These are phyloP conservation scores for Sisor rabdophorus DNA, from an alignment of 2,113 vertebrate genomes.

Conservation along the genomic window DNA sequence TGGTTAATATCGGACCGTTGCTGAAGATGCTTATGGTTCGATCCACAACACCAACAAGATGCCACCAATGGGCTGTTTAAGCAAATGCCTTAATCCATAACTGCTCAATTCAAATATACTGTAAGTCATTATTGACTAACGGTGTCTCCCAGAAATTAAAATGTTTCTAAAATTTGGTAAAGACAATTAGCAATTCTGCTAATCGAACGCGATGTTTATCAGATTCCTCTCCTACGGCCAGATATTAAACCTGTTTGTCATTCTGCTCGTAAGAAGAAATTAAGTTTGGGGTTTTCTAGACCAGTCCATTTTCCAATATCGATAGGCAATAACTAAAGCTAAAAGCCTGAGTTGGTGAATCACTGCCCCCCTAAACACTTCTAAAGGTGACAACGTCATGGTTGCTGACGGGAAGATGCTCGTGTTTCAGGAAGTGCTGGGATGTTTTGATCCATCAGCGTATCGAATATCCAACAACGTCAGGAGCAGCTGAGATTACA, in stretches of 20 bases:
- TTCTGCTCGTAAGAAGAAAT: neutral
- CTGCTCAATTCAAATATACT: too few relatives aligned
- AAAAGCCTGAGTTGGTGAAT: neutral
- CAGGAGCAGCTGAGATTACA: constrained; percentile 12
- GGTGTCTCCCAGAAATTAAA: too few relatives aligned
- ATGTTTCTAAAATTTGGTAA: neutral
- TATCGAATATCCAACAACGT: constrained; percentile 14
- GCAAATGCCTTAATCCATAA: too few relatives aligned
- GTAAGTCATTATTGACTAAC: too few relatives aligned
- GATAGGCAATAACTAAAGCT: constrained; percentile 3
- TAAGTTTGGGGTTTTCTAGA: neutral
- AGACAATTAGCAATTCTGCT: neutral
- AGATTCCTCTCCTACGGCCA: too few relatives aligned
- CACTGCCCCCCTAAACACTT: neutral
- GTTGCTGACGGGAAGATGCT: constrained; percentile 38
- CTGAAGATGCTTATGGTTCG: too few relatives aligned
- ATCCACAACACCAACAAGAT: too few relatives aligned
- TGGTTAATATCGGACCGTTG: too few relatives aligned
- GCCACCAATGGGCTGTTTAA: too few relatives aligned
- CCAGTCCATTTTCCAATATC: neutral
- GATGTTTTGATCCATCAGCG: constrained; percentile 40
- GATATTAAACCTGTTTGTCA: too few relatives aligned
- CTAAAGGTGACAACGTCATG: constrained; percentile 36
- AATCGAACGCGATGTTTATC: neutral
- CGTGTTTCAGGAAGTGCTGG: constrained; percentile 32